Evolutionary conservation across 2,888 invertebrate genomes (phyloP), one percentile per base, ranked within the genome.

Genomic region (Sthenelais limicola): DNA sequence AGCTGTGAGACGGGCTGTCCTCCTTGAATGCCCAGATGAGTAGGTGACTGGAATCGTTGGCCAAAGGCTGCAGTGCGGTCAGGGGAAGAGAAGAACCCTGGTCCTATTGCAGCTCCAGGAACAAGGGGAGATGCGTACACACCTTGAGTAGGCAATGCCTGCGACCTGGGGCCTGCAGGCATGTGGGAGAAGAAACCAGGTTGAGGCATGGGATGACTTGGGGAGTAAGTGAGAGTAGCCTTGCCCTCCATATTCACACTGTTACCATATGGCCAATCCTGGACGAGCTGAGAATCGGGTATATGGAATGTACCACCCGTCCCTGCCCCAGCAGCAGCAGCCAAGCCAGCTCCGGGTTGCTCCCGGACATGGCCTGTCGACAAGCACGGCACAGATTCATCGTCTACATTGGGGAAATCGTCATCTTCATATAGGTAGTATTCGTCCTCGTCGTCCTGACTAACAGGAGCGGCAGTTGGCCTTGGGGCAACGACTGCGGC

Each of bases 251-350:
- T 73, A 12, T 80, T 80, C 33, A 82, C 76, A 38, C 76, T 77
- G 70, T 81, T 79, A 3, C 81, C 82, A 72, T 82, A 82, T n/a
- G 82, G 82, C 82, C 83, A 84, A 24, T 83, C 82, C 73, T 71
- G 71, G 47, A 71, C 33, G 9, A 82, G 76, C 51, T 81, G 79
- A n/a, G 79, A 76, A 43, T 83, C 82, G 18, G 79, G 79, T 3
- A 78, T 72, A 30, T 72, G 77, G 66, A 76, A 82, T 5, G n/a
- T 15, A 18, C 48, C 71, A n/a, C n/a, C n/a, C n/a, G 12, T 12
- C 12, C 47, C 47, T 15, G 47, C 47, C 47, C 12, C 47, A 15
- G 47, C 12, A 9, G 4, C 48, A 12, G 21, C 48, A 2, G 43
- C 12, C 24, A 35, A 35, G 21, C 38, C 51, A n/a, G 51, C 62